Conservation (phyloP, 2,888 invertebrate species). For the Phlogophora meticulosa region DNA sequence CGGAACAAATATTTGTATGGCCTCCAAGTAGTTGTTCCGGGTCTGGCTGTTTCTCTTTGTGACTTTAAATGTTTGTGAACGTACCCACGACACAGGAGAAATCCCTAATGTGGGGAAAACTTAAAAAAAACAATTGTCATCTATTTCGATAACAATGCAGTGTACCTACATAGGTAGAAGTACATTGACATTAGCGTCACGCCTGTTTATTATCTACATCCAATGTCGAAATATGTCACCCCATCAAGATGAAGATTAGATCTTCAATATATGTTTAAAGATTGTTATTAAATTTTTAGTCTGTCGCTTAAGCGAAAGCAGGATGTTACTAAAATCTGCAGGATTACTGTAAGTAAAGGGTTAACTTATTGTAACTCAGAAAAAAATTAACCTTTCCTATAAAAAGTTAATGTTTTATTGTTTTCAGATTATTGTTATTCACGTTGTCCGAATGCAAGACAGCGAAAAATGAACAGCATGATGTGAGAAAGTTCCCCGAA, state of each 20-base stretch:
- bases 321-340: constrained; percentile 28
- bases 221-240: constrained; percentile 18
- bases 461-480: no score
- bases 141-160: no score
- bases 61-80: no score
- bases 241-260: constrained; percentile 30
- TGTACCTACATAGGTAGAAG: no score
- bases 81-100: not conserved
- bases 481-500: constrained; percentile 19
- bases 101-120: not conserved
- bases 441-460: no score
- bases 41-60: no score
- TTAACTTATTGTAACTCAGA: not conserved
- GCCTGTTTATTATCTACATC: constrained; percentile 13
- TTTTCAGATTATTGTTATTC: no score
- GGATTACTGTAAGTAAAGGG: constrained; percentile 24
- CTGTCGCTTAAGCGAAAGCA: not conserved
- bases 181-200: not conserved
- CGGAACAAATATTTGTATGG: no score
- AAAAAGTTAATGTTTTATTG: no score
- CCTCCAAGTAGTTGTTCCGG: no score
- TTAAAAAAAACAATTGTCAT: no score
- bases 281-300: constrained; percentile 16
- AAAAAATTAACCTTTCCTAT: not conserved
- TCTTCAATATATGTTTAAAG: constrained; percentile 15